Evolutionary conservation across 2,113 vertebrate genomes (phyloP), one percentile per base, ranked within the genome.

Genomic region (Scomber japonicus): DNA sequence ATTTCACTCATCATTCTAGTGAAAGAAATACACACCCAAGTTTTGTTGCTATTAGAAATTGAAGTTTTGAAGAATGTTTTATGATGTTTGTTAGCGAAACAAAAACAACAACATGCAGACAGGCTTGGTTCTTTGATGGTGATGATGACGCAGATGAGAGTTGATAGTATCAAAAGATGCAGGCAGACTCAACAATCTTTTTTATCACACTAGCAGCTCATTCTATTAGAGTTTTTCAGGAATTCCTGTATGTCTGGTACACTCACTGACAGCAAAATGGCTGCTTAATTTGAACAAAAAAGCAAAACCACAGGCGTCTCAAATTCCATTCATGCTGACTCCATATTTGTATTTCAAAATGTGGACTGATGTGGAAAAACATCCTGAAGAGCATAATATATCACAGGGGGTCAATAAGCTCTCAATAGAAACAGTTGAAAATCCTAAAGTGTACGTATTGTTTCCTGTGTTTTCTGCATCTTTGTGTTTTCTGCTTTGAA

Each of bases 161-260:
- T 2, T 40, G 30, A 35, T 2, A 51, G 68, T 75, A 57, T 70
- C 3, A 69, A 21, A 45, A 54, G 55, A 60, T 11, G 1, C 63
- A 71, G 62, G 82, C 35, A 86, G 88, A 90, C 88, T 78, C 35
- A 88, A 89, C 88, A 84, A 59, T 30, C 44, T 27, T 57, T 57
- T 31, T 55, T 76, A 81, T 91, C 81, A 48, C 46, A 30, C 46
- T 1, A 21, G 48, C 59, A 56, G 87, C 66, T 77, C 30, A n/a
- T 53, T 59, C 30, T 71, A 40, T 14, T 56, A 3, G 50, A 63
- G 49, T 65, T 68, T 46, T 44, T 15, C n/a, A 78, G 55, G 62
- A 65, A 71, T 66, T 73, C 45, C 56, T 78, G 46, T 24, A 14
- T 61, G 54, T 50, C 76, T 64, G 65, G 15, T 53, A 16, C 1